These are phyloP conservation scores for Onychorhynchus coronatus DNA, from an alignment of 2,113 vertebrate genomes.

Conservation along the genomic window DNA sequence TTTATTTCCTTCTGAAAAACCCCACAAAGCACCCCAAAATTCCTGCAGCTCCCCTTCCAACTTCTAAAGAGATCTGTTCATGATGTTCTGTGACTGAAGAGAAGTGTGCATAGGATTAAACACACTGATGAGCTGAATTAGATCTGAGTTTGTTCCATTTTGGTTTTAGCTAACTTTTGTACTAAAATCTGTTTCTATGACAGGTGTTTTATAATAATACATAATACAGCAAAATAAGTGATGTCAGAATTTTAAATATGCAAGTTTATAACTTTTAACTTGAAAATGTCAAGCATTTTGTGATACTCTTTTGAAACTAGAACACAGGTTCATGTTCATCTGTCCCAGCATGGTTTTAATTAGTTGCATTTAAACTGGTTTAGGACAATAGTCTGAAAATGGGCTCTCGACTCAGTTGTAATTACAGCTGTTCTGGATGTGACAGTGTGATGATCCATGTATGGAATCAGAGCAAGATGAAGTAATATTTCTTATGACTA, in stretches of 20 bases:
- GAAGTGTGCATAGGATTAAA: neutral
- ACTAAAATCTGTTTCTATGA: neutral
- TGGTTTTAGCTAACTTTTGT: neutral
- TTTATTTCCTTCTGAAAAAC: neutral
- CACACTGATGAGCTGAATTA: neutral
- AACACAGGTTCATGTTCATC: neutral
- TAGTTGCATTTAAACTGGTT: neutral
- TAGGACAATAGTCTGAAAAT: neutral
- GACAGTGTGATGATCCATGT: neutral
- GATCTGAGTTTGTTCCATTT: neutral
- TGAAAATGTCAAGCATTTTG: neutral
- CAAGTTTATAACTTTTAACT: neutral
- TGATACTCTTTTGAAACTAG: neutral
- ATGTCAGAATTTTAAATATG: neutral
- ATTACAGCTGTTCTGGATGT: neutral
- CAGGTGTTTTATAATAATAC: neutral
- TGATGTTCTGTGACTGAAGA: neutral
- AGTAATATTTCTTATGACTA: slow-evolving; percentile 19
- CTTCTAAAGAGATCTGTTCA: neutral
- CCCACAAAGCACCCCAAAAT: neutral
- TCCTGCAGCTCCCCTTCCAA: fast-evolving
- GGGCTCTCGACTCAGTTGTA: slow-evolving; percentile 13
- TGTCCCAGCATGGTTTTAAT: neutral
- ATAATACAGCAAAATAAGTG: neutral
- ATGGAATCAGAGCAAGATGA: slow-evolving; percentile 10